Percentiles rank a stretch among this genome's conserved stretches.
Evolutionary conservation across 2,113 vertebrate species (phyloP).

Genomic region (Microtus montanus): DNA sequence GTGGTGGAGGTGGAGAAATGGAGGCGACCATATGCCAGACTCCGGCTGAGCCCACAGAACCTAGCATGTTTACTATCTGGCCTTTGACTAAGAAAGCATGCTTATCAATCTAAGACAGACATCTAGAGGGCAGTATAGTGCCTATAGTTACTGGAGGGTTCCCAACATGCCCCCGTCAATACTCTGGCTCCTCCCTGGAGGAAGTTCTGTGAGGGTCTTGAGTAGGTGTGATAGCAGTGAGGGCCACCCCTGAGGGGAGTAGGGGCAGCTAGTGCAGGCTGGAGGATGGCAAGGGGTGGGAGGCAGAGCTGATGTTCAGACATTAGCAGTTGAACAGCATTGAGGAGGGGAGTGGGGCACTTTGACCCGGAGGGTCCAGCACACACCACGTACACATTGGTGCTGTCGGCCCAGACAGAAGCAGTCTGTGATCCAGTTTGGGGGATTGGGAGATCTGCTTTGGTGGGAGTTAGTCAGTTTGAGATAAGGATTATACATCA

Average conservation of each 20-base stretch:
- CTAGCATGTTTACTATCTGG: not conserved
- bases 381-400: not conserved
- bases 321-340: not conserved
- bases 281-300: not conserved
- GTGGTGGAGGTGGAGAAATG: not conserved
- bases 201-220: no score
- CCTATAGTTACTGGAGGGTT: not conserved
- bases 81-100: not conserved
- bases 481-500: not conserved
- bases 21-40: not conserved
- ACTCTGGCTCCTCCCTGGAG: rapidly evolving
- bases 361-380: not conserved
- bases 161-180: rapidly evolving
- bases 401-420: not conserved
- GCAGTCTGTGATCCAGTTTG: not conserved
- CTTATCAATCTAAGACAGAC: not conserved
- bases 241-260: not conserved
- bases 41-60: not conserved
- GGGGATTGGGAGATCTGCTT: not conserved
- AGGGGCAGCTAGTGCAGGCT: not conserved
- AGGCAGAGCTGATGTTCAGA: not conserved
- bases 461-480: not conserved
- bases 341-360: not conserved
- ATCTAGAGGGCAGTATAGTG: not conserved
- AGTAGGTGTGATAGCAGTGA: not conserved